phyloP scores from a whole-genome alignment of 2,888 invertebrate species.

The Cephonodes hylas region DNA sequence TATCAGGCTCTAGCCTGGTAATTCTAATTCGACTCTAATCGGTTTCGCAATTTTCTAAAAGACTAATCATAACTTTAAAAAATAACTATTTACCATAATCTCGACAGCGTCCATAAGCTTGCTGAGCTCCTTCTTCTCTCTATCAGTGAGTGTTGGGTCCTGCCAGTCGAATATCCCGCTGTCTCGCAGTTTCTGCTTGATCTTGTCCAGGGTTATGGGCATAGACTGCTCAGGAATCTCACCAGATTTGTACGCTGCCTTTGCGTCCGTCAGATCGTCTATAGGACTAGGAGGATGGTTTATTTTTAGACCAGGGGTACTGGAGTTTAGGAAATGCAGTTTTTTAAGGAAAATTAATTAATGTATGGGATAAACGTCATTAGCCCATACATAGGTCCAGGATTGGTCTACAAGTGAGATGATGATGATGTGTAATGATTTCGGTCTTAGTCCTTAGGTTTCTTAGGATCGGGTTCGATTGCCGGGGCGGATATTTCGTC shows the following conservation, averaged over 20 bases:
- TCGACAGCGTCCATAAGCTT: constrained; percentile 64
- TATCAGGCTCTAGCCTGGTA: too few species aligned
- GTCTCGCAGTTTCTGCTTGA: constrained; percentile 56
- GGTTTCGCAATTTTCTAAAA: too few species aligned
- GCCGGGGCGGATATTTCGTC: too few species aligned
- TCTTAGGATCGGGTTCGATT: too few species aligned
- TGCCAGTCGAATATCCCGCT: constrained; percentile 53
- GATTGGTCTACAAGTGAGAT: too few species aligned
- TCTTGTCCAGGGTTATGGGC: constrained; percentile 52
- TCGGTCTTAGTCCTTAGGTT: too few species aligned
- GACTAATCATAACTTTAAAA: constrained; percentile 8
- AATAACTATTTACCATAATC: constrained; percentile 55
- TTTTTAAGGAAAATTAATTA: background rate
- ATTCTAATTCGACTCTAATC: too few species aligned
- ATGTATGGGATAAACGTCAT: too few species aligned
- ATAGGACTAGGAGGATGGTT: constrained; percentile 33
- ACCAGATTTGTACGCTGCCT: constrained; percentile 53
- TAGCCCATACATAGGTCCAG: too few species aligned
- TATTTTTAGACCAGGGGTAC: too few species aligned
- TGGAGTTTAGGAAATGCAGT: too few species aligned
- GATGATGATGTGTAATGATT: too few species aligned
- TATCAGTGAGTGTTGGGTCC: constrained; percentile 37
- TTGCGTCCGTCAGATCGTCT: constrained; percentile 31
- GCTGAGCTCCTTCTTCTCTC: constrained; percentile 58
- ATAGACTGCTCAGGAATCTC: constrained; percentile 43